A percentile compares a stretch with the other conserved stretches of the same genome.
Conservation (phyloP, 2,113 vertebrate species). For the Zapornia atra region DNA sequence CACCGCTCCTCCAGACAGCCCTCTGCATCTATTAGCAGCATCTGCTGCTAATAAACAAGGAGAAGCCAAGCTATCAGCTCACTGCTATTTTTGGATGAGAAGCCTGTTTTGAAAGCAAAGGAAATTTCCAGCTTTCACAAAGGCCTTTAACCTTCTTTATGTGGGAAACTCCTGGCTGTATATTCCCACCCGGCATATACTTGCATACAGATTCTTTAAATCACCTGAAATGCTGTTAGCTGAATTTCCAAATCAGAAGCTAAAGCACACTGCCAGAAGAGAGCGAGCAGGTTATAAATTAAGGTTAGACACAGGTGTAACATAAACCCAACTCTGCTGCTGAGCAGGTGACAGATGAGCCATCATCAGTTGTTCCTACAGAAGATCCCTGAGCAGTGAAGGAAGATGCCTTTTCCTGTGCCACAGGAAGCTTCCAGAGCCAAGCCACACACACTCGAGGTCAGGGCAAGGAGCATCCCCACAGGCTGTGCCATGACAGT, state of each 20-base stretch:
- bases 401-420: neutral
- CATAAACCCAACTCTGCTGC: neutral
- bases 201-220: neutral
- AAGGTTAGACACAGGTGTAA: neutral
- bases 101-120: conserved; percentile 46
- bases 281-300: neutral
- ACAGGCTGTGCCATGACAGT: neutral
- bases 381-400: neutral
- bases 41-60: conserved; percentile 52
- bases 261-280: neutral
- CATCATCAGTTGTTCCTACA: neutral
- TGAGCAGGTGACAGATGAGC: neutral
- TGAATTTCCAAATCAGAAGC: conserved; percentile 12
- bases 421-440: neutral
- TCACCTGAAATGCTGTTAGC: neutral
- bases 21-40: conserved; percentile 32
- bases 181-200: neutral
- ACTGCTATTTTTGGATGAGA: conserved; percentile 52
- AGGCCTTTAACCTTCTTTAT: neutral
- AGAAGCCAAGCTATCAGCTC: conserved; percentile 42
- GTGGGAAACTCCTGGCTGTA: conserved; percentile 17
- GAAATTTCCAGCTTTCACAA: conserved; percentile 48
- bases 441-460: rapidly evolving
- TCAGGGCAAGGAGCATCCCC: neutral
- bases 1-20: neutral